A percentile compares a stretch with the other conserved stretches of the same genome.
These are phyloP conservation scores for Otolemur garnettii DNA, from an alignment of 2,113 vertebrate genomes.

Conservation along the genomic window DNA sequence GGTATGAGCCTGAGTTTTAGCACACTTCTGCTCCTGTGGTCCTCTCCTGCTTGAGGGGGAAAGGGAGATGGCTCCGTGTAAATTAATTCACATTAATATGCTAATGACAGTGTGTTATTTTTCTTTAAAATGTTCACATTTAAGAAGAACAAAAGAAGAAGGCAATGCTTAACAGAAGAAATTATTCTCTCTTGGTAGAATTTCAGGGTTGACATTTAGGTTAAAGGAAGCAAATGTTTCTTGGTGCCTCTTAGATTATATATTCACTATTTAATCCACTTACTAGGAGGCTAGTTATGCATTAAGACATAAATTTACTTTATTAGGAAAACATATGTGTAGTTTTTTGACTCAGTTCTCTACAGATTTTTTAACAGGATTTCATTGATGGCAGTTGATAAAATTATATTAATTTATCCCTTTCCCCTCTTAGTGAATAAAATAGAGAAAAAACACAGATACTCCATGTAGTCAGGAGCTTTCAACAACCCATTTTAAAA, in stretches of 20 bases:
- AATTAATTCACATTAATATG: slow-evolving; percentile 2
- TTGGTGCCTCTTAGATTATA: not conserved
- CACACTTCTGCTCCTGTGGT: not conserved
- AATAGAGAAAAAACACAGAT: not conserved
- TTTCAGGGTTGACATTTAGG: not conserved
- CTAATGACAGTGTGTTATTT: not conserved
- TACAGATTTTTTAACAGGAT: slow-evolving; percentile 5
- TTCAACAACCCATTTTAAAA: slow-evolving; percentile 48
- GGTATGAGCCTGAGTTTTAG: not conserved
- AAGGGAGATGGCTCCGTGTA: not conserved
- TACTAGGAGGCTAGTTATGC: not conserved
- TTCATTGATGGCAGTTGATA: not conserved
- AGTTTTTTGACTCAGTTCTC: not conserved
- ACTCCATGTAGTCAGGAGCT: not conserved
- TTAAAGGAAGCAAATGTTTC: not conserved
- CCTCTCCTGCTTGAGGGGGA: not conserved
- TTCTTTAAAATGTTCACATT: not conserved
- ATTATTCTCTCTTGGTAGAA: not conserved
- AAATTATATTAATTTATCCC: not conserved
- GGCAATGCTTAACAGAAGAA: not conserved
- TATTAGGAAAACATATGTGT: not conserved
- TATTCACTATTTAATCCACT: not conserved
- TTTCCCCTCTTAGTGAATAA: slow-evolving; percentile 45
- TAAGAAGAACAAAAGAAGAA: slow-evolving; percentile 34
- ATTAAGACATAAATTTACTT: slow-evolving; percentile 14